Conservation (phyloP, 2,888 invertebrate species). For the Galeopsomyia nigrocyanea region DNA sequence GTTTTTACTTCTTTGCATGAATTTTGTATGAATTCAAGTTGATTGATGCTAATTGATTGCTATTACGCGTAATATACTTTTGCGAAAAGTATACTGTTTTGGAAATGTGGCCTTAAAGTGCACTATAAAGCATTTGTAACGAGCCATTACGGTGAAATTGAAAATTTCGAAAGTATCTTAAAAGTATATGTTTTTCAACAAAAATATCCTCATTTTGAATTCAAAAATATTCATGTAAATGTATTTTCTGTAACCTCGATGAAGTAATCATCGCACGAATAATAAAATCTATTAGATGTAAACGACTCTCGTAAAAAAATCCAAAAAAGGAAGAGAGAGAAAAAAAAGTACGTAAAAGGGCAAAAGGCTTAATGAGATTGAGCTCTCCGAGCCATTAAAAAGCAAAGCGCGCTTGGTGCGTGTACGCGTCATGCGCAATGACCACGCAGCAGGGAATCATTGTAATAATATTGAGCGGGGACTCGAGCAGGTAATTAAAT, state of each 20-base stretch:
- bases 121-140: too few species aligned
- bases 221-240: too few species aligned
- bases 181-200: too few species aligned
- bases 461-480: slow-evolving; percentile 60
- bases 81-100: not conserved
- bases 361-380: slow-evolving; percentile 24
- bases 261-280: too few species aligned
- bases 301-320: too few species aligned
- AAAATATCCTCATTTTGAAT: too few species aligned
- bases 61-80: not conserved
- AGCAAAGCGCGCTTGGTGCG: not conserved
- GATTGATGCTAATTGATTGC: slow-evolving; percentile 30
- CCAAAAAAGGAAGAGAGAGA: slow-evolving; percentile 4
- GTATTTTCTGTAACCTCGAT: too few species aligned
- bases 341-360: slow-evolving; percentile 1
- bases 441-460: slow-evolving; percentile 4
- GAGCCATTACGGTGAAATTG: too few species aligned
- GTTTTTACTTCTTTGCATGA: not conserved
- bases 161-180: too few species aligned
- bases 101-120: too few species aligned
- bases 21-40: slow-evolving; percentile 13
- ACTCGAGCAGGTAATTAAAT: slow-evolving; percentile 63
- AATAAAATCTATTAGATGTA: too few species aligned
- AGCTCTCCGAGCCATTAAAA: slow-evolving; percentile 26
- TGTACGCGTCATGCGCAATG: not conserved